Conservation (phyloP, 2,888 invertebrate species). For the Rotaria socialis region DNA sequence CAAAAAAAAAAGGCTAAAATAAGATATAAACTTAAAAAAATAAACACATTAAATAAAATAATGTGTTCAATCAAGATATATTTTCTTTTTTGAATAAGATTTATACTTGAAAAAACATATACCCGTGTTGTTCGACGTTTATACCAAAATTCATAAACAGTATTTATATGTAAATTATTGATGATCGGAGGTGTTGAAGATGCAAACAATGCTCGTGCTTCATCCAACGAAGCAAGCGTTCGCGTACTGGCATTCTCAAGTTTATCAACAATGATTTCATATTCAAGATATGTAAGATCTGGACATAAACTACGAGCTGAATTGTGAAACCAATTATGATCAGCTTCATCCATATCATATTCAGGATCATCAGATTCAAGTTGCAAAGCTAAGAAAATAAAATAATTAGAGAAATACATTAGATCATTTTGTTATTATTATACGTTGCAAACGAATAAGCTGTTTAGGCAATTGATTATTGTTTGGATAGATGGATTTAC, state of each 20-base stretch:
- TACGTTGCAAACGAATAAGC: conserved; percentile 23
- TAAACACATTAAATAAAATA: background rate
- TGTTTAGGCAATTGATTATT: conserved; percentile 16
- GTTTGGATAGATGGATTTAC: background rate
- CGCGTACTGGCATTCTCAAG: conserved; percentile 27
- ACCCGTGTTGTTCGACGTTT: conserved; percentile 15
- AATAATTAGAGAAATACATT: background rate
- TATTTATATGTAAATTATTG: conserved; percentile 15
- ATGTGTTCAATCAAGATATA: background rate
- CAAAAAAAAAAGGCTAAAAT: background rate
- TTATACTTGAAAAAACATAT: background rate
- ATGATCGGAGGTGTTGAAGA: background rate
- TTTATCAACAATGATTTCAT: conserved; percentile 3
- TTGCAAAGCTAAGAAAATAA: background rate
- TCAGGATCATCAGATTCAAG: conserved; percentile 30
- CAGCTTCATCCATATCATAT: conserved; percentile 34
- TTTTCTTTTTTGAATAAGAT: background rate
- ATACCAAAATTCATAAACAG: conserved; percentile 25
- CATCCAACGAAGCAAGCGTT: background rate
- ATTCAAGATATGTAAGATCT: background rate
- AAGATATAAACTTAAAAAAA: background rate
- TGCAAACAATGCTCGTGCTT: conserved; percentile 22
- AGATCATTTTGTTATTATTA: background rate
- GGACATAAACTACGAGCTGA: background rate
- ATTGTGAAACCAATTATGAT: conserved; percentile 16